A percentile compares a stretch with the other conserved stretches of the same genome.
Evolutionary conservation across 2,797 vertebrate genomes (phyloP).

Genomic region (Etheostoma perlongum): DNA sequence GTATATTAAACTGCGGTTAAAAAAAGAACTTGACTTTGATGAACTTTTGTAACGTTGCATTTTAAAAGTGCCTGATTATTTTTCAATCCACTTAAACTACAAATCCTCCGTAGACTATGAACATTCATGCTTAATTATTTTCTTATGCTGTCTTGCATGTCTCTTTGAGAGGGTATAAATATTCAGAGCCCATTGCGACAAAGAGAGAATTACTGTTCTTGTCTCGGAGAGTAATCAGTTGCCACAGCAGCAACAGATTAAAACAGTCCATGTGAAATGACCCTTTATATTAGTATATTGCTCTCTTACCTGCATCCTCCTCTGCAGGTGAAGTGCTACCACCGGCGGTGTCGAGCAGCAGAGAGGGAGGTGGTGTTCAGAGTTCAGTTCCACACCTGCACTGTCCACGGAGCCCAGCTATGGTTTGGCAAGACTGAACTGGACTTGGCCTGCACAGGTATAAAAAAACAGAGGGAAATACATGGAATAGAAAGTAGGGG

Average conservation of each 20-base stretch:
- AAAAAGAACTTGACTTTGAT: background rate
- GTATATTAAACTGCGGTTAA: background rate
- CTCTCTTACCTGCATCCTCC: conserved; percentile 14
- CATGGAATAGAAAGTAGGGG: background rate
- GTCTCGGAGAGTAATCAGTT: conserved; percentile 7
- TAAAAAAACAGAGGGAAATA: background rate
- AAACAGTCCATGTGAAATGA: background rate
- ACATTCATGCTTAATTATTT: conserved; percentile 15
- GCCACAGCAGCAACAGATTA: conserved; percentile 11
- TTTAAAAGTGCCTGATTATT: conserved; percentile 28
- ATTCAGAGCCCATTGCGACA: conserved; percentile 15
- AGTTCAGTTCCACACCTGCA: conserved; percentile 94
- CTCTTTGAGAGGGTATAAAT: conserved; percentile 25
- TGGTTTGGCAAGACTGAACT: conserved; percentile 92
- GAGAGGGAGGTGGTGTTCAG: conserved; percentile 91
- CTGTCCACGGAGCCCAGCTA: conserved; percentile 90
- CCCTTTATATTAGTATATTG: background rate
- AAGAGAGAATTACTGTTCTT: conserved; percentile 13
- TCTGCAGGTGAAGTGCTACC: conserved; percentile 92
- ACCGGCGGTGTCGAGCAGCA: conserved; percentile 81
- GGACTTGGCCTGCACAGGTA: conserved; percentile 90
- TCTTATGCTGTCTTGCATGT: conserved; percentile 18
- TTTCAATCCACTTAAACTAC: conserved; percentile 35
- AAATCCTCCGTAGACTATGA: conserved; percentile 12
- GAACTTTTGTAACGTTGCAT: conserved; percentile 14